Percentiles rank a stretch among this genome's conserved stretches.
Conservation (phyloP, 1,140 invertebrate species). For the Coenobita brevimanus region DNA sequence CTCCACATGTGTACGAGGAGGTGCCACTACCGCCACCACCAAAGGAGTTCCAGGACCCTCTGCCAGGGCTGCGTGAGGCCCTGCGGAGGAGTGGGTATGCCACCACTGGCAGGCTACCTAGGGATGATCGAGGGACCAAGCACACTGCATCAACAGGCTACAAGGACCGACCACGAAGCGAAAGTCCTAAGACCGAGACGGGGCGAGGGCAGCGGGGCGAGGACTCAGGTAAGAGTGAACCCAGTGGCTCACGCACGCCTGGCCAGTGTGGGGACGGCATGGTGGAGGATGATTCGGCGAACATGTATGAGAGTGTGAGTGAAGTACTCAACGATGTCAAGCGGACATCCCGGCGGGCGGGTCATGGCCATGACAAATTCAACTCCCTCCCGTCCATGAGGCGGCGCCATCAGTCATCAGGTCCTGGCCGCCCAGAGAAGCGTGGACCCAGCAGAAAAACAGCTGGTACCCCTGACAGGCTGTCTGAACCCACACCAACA, state of each 20-base stretch:
- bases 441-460: conserved; percentile 69
- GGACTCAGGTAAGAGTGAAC: conserved; percentile 29
- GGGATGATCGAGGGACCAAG: conserved; percentile 57
- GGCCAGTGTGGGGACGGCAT: conserved; percentile 54
- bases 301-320: conserved; percentile 83
- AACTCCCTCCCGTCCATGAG: conserved; percentile 69
- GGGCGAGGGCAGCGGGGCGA: conserved; percentile 52
- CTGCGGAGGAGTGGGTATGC: conserved; percentile 50
- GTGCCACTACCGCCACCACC: conserved; percentile 83
- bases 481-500: conserved; percentile 68
- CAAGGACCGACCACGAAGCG: conserved; percentile 67
- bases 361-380: conserved; percentile 65
- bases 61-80: conserved; percentile 73
- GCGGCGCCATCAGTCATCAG: conserved; percentile 47
- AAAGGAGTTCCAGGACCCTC: conserved; percentile 87
- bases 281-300: conserved; percentile 76
- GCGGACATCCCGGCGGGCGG: conserved; percentile 44
- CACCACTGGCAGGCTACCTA: conserved; percentile 62
- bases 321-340: conserved; percentile 70
- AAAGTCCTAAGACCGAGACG: conserved; percentile 68
- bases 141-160: conserved; percentile 32
- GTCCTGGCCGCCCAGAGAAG: conserved; percentile 45
- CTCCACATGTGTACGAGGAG: conserved; percentile 80
- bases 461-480: conserved; percentile 56
- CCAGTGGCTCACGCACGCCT: conserved; percentile 29